phyloP scores from a whole-genome alignment of 2,113 vertebrate species.

The Gymnorhina tibicen region DNA sequence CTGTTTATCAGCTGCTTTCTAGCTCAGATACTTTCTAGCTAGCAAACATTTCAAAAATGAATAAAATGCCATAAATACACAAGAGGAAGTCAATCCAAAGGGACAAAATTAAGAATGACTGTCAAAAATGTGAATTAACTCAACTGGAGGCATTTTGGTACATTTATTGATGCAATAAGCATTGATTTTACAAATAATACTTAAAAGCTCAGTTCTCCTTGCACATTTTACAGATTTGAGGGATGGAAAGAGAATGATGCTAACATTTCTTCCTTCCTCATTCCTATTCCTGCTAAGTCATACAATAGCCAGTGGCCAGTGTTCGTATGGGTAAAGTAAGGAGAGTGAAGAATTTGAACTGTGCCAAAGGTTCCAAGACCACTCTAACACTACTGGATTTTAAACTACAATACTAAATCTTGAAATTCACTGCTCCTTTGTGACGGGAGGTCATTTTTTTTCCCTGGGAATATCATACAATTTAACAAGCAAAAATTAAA shows the following conservation, averaged over 20 bases:
- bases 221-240: neutral
- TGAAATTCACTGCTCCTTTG: neutral
- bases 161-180: neutral
- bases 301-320: neutral
- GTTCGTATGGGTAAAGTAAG: neutral
- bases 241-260: neutral
- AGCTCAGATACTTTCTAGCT: neutral
- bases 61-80: neutral
- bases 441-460: neutral
- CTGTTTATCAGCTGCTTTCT: neutral
- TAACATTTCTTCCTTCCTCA: neutral
- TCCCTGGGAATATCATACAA: neutral
- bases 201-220: neutral
- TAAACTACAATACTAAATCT: neutral
- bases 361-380: neutral
- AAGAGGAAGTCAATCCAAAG: neutral
- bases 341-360: neutral
- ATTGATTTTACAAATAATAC: neutral
- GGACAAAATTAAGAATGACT: neutral
- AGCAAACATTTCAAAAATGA: neutral
- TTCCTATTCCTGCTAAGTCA: neutral
- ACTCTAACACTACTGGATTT: neutral
- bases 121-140: neutral
- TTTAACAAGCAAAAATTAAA: neutral
- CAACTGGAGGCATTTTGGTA: neutral